Conservation (phyloP, 2,797 vertebrate species). For the Scleropages formosus region DNA sequence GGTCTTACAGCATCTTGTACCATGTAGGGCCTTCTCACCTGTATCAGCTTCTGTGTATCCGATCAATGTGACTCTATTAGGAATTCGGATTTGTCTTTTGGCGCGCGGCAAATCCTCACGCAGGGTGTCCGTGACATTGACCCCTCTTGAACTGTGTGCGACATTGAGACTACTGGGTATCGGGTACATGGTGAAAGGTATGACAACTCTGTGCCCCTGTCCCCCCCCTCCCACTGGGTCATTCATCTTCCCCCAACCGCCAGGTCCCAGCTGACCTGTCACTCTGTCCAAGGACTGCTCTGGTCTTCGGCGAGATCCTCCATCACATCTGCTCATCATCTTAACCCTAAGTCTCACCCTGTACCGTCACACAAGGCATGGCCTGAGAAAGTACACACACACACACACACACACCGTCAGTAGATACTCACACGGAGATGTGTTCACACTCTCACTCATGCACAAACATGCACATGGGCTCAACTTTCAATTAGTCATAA, state of each 20-base stretch:
- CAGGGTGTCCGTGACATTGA: constrained; percentile 1
- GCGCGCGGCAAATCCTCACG: neutral
- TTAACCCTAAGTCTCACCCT: too few species aligned
- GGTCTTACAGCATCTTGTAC: too few species aligned
- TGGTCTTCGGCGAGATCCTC: too few species aligned
- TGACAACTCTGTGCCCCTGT: constrained; percentile 7
- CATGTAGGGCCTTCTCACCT: too few species aligned
- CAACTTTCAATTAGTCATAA: too few species aligned
- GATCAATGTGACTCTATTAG: neutral
- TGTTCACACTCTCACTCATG: too few species aligned
- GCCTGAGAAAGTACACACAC: neutral
- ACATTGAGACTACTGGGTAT: neutral
- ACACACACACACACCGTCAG: neutral
- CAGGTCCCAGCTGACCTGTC: constrained; percentile 7
- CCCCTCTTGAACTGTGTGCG: neutral
- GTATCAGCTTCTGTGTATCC: neutral
- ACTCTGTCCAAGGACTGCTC: constrained; percentile 1
- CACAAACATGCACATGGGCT: too few species aligned
- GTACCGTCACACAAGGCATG: constrained; percentile 17
- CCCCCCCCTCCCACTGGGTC: neutral
- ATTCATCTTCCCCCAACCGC: neutral
- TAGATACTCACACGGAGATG: too few species aligned
- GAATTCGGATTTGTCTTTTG: constrained; percentile 14
- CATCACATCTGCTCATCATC: too few species aligned
- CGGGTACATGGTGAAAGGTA: neutral